Evolutionary conservation across 2,888 invertebrate genomes (phyloP).

Genomic region (Ophion slaviceki): DNA sequence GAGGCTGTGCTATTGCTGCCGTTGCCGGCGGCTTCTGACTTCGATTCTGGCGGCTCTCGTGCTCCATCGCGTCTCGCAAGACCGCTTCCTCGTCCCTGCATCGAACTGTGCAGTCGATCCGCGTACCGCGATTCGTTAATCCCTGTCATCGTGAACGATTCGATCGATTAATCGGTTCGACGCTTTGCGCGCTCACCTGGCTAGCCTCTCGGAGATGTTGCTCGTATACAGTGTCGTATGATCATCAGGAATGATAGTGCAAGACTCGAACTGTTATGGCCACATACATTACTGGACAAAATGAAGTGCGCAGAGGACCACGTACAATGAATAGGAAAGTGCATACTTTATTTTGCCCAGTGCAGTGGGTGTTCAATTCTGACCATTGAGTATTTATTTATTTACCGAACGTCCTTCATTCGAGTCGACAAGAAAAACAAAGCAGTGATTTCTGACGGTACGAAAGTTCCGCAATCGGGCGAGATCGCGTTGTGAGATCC

Average conservation of each 20-base stretch:
- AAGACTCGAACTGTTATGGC: not conserved
- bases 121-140: constrained; percentile 65
- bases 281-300: too few relatives aligned
- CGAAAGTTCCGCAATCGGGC: not conserved
- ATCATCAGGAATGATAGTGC: not conserved
- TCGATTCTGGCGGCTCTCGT: constrained; percentile 64
- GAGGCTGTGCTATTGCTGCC: constrained; percentile 63
- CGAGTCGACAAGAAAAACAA: not conserved
- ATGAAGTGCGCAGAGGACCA: too few relatives aligned
- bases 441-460: not conserved
- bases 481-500: not conserved
- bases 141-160: constrained; percentile 60
- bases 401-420: not conserved
- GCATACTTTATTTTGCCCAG: too few relatives aligned
- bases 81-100: constrained; percentile 27
- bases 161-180: constrained; percentile 64
- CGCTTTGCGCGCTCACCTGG: constrained; percentile 24
- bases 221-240: not conserved
- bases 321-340: too few relatives aligned
- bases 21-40: constrained; percentile 62
- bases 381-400: too few relatives aligned
- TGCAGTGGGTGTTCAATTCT: too few relatives aligned
- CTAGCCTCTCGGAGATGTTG: constrained; percentile 1
- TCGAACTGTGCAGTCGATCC: constrained; percentile 68
- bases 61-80: constrained; percentile 44